Evolutionary conservation across 2,113 vertebrate genomes (phyloP).

Genomic region (Ophthalmolycus amberensis): DNA sequence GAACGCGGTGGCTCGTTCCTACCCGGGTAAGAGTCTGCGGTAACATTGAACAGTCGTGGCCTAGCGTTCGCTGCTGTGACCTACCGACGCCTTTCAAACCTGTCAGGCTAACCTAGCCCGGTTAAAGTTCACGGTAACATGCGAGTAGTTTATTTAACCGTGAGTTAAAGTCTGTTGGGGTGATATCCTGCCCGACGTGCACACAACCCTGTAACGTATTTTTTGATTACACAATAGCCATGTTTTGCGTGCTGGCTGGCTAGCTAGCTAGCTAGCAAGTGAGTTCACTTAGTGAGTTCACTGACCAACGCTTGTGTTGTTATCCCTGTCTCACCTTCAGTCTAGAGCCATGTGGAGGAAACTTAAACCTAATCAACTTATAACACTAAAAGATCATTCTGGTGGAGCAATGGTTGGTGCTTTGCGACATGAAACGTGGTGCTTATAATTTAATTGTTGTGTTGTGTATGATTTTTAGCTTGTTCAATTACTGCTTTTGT

Average conservation of each 20-base stretch:
- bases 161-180: rapidly evolving
- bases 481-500: not conserved
- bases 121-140: not conserved
- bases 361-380: not conserved
- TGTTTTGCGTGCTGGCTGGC: conserved; percentile 22
- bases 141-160: not conserved
- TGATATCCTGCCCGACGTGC: rapidly evolving
- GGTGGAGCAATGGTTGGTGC: not conserved
- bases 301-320: conserved; percentile 2
- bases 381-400: not conserved
- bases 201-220: not conserved
- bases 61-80: conserved; percentile 75
- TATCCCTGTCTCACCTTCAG: not conserved
- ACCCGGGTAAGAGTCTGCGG: conserved; percentile 70
- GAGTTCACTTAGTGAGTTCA: not conserved
- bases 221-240: not conserved
- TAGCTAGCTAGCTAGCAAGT: conserved; percentile 38
- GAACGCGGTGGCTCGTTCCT: conserved; percentile 69
- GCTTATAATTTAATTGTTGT: not conserved
- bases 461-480: not conserved
- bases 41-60: conserved; percentile 70
- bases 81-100: conserved; percentile 81
- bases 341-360: not conserved
- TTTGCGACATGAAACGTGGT: not conserved
- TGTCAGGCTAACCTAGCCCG: not conserved